A percentile compares a stretch with the other conserved stretches of the same genome.
These are phyloP conservation scores for Drosophila suboccidentalis DNA, from an alignment of 2,888 invertebrate genomes.

Conservation along the genomic window DNA sequence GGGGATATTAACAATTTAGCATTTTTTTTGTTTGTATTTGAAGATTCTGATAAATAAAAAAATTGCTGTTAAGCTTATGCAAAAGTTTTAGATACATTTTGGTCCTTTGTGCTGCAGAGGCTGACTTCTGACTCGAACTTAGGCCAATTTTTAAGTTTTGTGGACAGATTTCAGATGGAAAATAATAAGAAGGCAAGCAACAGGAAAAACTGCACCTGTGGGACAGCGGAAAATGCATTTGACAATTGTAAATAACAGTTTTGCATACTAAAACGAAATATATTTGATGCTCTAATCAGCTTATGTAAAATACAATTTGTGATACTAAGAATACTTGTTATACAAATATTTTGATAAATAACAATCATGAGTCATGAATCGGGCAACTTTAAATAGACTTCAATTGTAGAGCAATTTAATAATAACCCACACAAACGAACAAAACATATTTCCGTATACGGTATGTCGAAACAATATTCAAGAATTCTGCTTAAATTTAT, in stretches of 20 bases:
- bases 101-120: conserved; percentile 5
- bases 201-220: not conserved
- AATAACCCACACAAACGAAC: not conserved
- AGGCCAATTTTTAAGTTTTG: conserved; percentile 32
- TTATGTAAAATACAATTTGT: too few relatives aligned
- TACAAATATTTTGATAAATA: too few relatives aligned
- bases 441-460: not conserved
- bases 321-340: too few relatives aligned
- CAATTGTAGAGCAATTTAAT: not conserved
- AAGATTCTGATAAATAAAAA: conserved; percentile 19
- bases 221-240: conserved; percentile 18
- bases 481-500: not conserved
- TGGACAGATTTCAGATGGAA: conserved; percentile 17
- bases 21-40: not conserved
- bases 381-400: not conserved
- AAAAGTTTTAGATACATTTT: conserved; percentile 25
- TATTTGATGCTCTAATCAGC: too few relatives aligned
- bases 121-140: conserved; percentile 20
- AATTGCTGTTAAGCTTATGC: conserved; percentile 13
- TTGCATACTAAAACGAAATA: not conserved
- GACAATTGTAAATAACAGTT: conserved; percentile 22
- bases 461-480: not conserved
- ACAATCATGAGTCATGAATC: not conserved
- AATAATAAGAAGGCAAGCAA: conserved; percentile 17
- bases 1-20: not conserved